Percentiles rank a stretch among this genome's conserved stretches.
phyloP scores from a whole-genome alignment of 2,797 vertebrate species.

The Myotis myotis region DNA sequence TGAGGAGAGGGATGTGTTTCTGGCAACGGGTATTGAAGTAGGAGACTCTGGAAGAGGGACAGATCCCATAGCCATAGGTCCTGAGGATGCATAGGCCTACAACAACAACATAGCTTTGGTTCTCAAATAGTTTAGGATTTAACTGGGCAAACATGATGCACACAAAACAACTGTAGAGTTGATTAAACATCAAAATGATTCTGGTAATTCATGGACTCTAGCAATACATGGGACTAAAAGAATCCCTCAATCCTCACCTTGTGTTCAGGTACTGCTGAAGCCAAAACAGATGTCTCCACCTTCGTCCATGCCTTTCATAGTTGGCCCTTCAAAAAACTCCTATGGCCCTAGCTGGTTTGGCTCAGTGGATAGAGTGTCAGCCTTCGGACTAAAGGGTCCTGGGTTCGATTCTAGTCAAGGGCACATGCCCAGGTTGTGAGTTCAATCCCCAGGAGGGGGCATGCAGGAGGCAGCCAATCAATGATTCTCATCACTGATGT shows the following conservation, averaged over 20 bases:
- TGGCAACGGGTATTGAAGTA: not conserved
- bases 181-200: not conserved
- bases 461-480: no score
- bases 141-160: constrained; percentile 11
- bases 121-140: not conserved
- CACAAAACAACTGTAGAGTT: not conserved
- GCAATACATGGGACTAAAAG: not conserved
- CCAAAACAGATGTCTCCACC: not conserved
- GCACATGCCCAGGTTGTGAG: no score
- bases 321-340: not conserved
- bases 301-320: not conserved
- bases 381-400: no score
- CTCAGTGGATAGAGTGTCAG: no score
- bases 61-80: not conserved
- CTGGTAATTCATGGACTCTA: not conserved
- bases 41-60: not conserved
- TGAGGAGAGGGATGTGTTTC: not conserved
- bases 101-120: not conserved
- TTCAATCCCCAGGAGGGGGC: no score
- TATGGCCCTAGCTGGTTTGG: not conserved
- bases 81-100: not conserved
- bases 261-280: not conserved
- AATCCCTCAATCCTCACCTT: not conserved
- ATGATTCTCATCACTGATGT: no score
- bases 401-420: no score